These are phyloP conservation scores for Reticulitermes lucifugus DNA, from an alignment of 2,888 invertebrate genomes.

Conservation along the genomic window DNA sequence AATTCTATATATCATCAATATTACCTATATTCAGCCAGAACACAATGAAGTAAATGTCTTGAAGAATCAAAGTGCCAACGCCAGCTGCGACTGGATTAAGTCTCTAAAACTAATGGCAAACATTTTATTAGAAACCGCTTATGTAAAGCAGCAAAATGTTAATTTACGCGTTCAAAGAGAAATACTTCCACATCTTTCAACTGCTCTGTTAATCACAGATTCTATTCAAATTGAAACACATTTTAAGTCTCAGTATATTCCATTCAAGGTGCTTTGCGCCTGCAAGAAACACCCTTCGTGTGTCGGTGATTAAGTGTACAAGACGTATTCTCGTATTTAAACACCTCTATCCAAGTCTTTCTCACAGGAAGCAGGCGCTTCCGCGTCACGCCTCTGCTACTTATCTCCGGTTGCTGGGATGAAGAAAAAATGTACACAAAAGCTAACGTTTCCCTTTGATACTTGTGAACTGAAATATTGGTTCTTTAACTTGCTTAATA, in stretches of 20 bases:
- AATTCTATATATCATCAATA: no score
- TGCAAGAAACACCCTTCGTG: not conserved
- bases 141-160: not conserved
- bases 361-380: not conserved
- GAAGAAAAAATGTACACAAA: not conserved
- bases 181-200: not conserved
- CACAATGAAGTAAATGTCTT: no score
- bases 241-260: slow-evolving; percentile 16
- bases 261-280: not conserved
- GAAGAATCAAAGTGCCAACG: no score
- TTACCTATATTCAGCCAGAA: no score
- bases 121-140: not conserved
- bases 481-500: not conserved
- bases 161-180: not conserved
- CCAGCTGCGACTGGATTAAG: no score
- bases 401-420: not conserved
- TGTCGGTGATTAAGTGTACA: not conserved
- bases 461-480: not conserved
- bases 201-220: not conserved
- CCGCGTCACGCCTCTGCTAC: not conserved
- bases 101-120: not conserved
- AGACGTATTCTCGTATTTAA: not conserved
- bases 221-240: not conserved
- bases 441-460: not conserved
- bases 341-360: not conserved